Evolutionary conservation across 2,113 vertebrate species (phyloP).

Genomic region (Mugil cephalus): DNA sequence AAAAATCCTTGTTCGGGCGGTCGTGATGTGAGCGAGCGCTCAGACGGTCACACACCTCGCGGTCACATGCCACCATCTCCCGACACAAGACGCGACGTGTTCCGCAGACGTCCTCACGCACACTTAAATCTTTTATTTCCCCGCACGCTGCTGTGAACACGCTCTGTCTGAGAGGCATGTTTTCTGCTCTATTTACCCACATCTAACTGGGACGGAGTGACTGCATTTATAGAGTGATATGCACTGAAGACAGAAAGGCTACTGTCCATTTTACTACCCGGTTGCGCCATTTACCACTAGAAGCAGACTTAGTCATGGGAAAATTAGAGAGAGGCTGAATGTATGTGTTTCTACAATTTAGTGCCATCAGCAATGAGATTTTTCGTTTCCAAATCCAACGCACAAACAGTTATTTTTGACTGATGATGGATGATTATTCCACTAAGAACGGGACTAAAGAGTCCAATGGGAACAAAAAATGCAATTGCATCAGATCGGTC

Average conservation of each 20-base stretch:
- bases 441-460: too few species aligned
- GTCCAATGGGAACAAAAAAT: too few species aligned
- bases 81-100: slow-evolving; percentile 37
- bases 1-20: slow-evolving; percentile 13
- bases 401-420: too few species aligned
- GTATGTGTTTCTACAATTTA: too few species aligned
- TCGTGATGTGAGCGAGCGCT: slow-evolving; percentile 6
- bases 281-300: not conserved
- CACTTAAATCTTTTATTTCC: slow-evolving; percentile 54
- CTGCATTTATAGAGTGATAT: not conserved
- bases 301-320: too few species aligned
- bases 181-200: slow-evolving; percentile 65
- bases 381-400: too few species aligned
- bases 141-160: slow-evolving; percentile 11
- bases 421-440: too few species aligned
- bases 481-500: too few species aligned
- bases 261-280: not conserved
- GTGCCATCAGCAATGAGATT: too few species aligned
- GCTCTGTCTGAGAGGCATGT: slow-evolving; percentile 9
- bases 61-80: slow-evolving; percentile 23
- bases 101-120: slow-evolving; percentile 25
- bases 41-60: slow-evolving; percentile 4
- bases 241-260: not conserved
- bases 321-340: too few species aligned
- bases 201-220: slow-evolving; percentile 24